Conservation (phyloP, 2,888 invertebrate genomes). For the Aphidoletes aphidimyza region DNA sequence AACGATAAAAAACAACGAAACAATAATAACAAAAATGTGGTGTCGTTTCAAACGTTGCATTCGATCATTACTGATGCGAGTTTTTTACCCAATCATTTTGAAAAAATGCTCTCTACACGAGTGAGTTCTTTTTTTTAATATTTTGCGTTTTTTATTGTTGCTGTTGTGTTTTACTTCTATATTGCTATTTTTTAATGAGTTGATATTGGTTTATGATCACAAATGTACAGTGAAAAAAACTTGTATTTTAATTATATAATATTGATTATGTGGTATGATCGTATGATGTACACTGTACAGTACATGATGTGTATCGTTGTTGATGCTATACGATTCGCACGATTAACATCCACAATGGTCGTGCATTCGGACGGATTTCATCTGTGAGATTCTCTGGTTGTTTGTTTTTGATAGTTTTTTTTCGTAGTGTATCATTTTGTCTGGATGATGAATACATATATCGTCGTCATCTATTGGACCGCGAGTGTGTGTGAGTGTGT, state of each 20-base stretch:
- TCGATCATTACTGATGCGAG: too few relatives aligned
- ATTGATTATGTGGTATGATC: too few relatives aligned
- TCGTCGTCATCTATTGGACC: too few relatives aligned
- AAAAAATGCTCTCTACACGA: not conserved
- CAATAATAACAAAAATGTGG: not conserved
- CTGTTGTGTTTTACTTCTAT: too few relatives aligned
- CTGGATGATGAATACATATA: not conserved
- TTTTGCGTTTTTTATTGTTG: not conserved
- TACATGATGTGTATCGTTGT: too few relatives aligned
- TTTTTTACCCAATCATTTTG: not conserved
- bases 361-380: not conserved
- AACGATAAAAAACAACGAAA: not conserved
- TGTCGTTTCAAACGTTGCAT: not conserved
- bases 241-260: too few relatives aligned
- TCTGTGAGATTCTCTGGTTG: not conserved
- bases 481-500: not conserved
- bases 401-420: not conserved
- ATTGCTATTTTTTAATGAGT: too few relatives aligned
- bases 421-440: not conserved
- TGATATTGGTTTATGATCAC: too few relatives aligned
- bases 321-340: not conserved
- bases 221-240: too few relatives aligned
- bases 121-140: too few relatives aligned
- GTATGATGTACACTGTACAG: too few relatives aligned
- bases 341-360: not conserved